Base-by-base conservation (phyloP, 2,888 invertebrate species). In the Dione juno region DNA sequence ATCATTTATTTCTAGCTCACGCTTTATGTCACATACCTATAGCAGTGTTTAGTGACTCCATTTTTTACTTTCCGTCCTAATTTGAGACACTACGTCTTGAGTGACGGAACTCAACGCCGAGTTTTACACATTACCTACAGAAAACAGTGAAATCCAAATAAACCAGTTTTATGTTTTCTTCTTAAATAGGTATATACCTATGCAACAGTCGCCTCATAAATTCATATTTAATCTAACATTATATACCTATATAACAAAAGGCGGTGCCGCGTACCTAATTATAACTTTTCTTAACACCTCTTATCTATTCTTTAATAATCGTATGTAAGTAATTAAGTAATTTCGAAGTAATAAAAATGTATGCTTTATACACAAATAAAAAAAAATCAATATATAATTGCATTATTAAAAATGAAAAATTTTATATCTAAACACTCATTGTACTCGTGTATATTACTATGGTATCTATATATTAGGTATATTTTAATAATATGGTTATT, bases 321-420 rank as follows among this genome's bases (percentile, higher is more conserved):
- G 21, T 43, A 48, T 28, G n/a, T n/a, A n/a, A 43, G 43, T 45
- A 61, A 61, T 61, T 61, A 61, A 61, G 43, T 21, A 61, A 61
- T 61, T 61, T 61, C 28, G 28, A 43, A 43, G 43, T 1, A 28
- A 43, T 61, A 61, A 61, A 40, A 45, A 61, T 43, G 21, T 43
- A 9, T 61, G 59, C 43, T 7, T 21, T 3, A 14, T 41, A 14
- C 14, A 5, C 2, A n/a, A 6, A 28, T 6, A 28, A 61, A 14
- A 43, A 41, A 40, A 53, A 58, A 59, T 28, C 28, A 53, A 59
- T 14, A 59, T 43, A 61, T 43, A 28, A 43, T 28, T 61, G 28
- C 19, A 35, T 8, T 14, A n/a, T 45, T 28, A 28, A 28, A 61
- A 43, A 43, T 28, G n/a, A 28, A 7, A 11, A 61, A 21, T 9